Conservation (phyloP, 2,888 invertebrate species). For the Seira musarum region DNA sequence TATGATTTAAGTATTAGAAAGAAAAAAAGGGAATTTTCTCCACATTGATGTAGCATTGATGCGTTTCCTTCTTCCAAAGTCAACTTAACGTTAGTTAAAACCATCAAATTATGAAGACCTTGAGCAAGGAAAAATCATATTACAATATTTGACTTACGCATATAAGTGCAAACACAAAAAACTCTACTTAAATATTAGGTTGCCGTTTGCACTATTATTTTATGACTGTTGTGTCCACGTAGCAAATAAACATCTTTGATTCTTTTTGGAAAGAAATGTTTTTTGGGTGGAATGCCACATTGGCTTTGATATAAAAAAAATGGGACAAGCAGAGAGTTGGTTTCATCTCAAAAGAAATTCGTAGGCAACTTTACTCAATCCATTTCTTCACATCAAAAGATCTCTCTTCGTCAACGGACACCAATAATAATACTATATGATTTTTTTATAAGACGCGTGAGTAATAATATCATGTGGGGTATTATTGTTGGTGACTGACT, state of each 20-base stretch:
- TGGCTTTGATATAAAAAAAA: neutral
- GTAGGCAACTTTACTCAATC: neutral
- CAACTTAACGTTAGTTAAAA: constrained; percentile 43
- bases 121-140: constrained; percentile 3
- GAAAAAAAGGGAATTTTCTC: constrained; percentile 13
- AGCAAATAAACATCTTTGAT: neutral
- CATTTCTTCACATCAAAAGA: constrained; percentile 4
- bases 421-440: constrained; percentile 17
- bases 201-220: neutral
- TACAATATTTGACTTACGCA: constrained; percentile 4
- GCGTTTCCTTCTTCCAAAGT: constrained; percentile 34
- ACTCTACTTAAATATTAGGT: constrained; percentile 8
- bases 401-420: constrained; percentile 17
- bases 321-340: neutral
- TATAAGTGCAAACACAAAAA: too few relatives aligned
- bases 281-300: neutral
- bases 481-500: constrained; percentile 25
- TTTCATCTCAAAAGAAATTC: too few relatives aligned
- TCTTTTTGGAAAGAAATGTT: neutral
- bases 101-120: constrained; percentile 30
- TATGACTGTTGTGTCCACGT: neutral
- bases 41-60: constrained; percentile 3
- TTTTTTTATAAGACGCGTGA: constrained; percentile 33
- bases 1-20: neutral
- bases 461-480: constrained; percentile 27